Evolutionary conservation across 2,797 vertebrate species (phyloP).

Genomic region (Sphaeramia orbicularis): DNA sequence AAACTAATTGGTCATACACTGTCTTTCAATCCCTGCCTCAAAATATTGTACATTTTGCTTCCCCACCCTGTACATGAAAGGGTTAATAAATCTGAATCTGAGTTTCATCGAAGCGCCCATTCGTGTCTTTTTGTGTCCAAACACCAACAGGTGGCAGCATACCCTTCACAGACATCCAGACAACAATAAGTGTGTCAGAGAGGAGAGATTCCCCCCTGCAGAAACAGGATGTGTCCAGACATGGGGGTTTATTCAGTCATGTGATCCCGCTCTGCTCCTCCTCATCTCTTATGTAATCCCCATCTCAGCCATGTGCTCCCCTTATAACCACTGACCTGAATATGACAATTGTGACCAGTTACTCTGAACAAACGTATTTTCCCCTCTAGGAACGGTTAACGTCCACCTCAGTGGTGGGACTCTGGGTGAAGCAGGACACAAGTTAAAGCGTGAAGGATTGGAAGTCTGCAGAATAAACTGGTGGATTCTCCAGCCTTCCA

Average conservation of each 20-base stretch:
- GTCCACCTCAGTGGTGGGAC: not conserved
- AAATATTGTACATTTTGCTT: too few species aligned
- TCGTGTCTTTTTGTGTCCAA: too few species aligned
- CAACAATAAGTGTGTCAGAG: constrained; percentile 56
- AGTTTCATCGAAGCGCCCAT: too few species aligned
- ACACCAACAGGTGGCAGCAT: constrained; percentile 65
- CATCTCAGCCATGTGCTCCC: constrained; percentile 57
- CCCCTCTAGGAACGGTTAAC: not conserved
- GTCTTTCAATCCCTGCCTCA: too few species aligned
- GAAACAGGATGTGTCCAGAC: constrained; percentile 63
- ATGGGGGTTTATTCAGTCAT: constrained; percentile 59
- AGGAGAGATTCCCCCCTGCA: constrained; percentile 50
- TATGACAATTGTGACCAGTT: constrained; percentile 39
- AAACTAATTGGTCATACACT: too few species aligned
- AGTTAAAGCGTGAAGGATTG: not conserved
- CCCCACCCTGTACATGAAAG: too few species aligned
- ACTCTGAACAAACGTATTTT: not conserved
- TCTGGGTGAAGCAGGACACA: not conserved
- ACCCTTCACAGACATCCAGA: constrained; percentile 19
- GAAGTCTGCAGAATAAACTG: not conserved
- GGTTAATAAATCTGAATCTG: too few species aligned
- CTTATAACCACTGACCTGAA: constrained; percentile 51
- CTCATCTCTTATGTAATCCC: constrained; percentile 71
- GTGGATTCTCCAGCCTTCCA: constrained; percentile 10
- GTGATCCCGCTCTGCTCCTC: constrained; percentile 62